Conservation (phyloP, 30 jellyfish, hydroid and myxozoan species). For the Cassiopea andromeda region DNA sequence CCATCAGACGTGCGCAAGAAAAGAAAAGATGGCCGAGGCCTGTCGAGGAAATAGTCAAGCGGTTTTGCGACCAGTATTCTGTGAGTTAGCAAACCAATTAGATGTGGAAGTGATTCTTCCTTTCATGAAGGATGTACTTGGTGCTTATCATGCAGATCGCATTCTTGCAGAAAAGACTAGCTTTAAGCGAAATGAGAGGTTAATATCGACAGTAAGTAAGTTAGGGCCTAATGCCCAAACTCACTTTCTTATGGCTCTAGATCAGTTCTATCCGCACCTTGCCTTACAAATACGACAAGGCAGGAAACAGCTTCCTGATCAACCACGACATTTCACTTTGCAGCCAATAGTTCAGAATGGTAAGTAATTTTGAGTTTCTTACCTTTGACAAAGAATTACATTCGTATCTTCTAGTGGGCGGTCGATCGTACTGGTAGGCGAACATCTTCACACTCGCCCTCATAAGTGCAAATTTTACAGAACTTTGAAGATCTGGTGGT, state of each 20-base stretch:
- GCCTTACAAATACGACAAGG: slow-evolving; percentile 41
- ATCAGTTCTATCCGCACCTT: slow-evolving; percentile 36
- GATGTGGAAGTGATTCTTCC: slow-evolving; percentile 52
- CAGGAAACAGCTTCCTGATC: background rate
- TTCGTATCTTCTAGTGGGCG: too few relatives aligned
- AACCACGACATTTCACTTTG: background rate
- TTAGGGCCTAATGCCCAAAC: slow-evolving; percentile 54
- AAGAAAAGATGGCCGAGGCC: background rate
- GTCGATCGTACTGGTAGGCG: too few relatives aligned
- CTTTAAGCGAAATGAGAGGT: slow-evolving; percentile 35
- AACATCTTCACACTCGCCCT: too few relatives aligned
- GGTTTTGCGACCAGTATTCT: slow-evolving; percentile 8
- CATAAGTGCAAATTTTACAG: too few relatives aligned
- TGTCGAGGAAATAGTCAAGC: background rate
- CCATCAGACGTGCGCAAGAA: too few relatives aligned
- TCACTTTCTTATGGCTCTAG: slow-evolving; percentile 51
- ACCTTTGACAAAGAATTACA: background rate
- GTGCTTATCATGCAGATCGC: slow-evolving; percentile 27
- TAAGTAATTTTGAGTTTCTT: background rate
- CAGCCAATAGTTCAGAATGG: background rate
- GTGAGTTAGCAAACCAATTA: slow-evolving; percentile 34
- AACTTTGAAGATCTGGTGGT: too few relatives aligned
- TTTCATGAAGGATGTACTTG: slow-evolving; percentile 49
- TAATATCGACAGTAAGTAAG: slow-evolving; percentile 36
- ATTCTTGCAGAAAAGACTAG: slow-evolving; percentile 16